Base-by-base conservation (phyloP, 2,888 invertebrate species). In the Apamea epomidion region DNA sequence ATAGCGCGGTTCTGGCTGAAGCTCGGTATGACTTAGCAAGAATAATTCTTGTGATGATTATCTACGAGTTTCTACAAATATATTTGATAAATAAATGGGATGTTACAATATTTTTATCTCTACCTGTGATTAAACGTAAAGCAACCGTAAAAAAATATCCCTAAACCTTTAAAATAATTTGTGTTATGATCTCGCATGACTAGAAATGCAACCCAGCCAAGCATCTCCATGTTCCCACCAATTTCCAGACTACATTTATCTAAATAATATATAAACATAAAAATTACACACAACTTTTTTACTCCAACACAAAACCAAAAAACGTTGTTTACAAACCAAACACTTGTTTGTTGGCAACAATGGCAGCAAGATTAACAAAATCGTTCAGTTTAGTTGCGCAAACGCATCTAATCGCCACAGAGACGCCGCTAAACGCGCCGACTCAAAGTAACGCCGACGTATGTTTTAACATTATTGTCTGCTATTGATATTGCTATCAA, bases 281-380 rank as follows among this genome's bases (percentile, higher is more conserved):
- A 25, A 68, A n/a, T 25, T 25, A n/a, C 2, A 54, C 0, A 21
- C 25, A 58, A 54, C n/a, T 70, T 86, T 83, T 87, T 87, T 87
- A 90, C 25, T 37, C 14, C 14, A 21, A 67, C 58, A 69, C 67
- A 85, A 82, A 85, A 58, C 74, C 48, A 80, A 86, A 88, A 90
- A 90, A 84, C 58, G 32, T 89, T 93, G 92, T 93, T 93, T 94
- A 93, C 92, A 92, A 92, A 90, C 92, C 88, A 91, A 92, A 92
- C 92, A 93, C 90, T 92, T 92, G 91, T 92, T 93, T 91, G 88
- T 91, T 84, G 45, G 73, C 45, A 88, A 95, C 94, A 94, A 93
- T 91, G 87, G 88, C 76, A 82, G 78, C 79, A 37, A 93, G 93
- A 94, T 93, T 94, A 94, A 85, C 90, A 90, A 90, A 91, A 90